Evolutionary conservation across 2,888 invertebrate species (phyloP).

Genomic region (Phragmatobia fuliginosa): DNA sequence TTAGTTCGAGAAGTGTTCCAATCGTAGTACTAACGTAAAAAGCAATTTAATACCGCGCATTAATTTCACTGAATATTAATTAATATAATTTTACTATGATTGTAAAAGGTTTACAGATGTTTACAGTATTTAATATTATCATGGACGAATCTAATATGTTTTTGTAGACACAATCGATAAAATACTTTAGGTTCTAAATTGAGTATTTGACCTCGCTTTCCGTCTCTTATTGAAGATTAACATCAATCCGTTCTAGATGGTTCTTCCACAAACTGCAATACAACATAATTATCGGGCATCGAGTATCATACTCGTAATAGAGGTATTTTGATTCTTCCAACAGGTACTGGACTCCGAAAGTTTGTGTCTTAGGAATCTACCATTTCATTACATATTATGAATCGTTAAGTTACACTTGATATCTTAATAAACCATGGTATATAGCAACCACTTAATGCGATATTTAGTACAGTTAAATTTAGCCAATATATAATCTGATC

Average conservation of each 20-base stretch:
- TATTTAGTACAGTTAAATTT: neutral
- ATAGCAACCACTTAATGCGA: constrained; percentile 20
- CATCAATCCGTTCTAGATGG: neutral
- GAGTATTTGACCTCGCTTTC: neutral
- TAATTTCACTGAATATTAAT: neutral
- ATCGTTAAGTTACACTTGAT: constrained; percentile 10
- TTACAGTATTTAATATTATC: neutral
- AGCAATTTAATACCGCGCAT: neutral
- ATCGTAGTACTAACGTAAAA: neutral
- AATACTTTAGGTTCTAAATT: neutral
- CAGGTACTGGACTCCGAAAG: constrained; percentile 56
- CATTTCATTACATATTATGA: constrained; percentile 5
- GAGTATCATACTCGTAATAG: constrained; percentile 15
- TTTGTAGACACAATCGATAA: neutral
- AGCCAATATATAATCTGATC: constrained; percentile 24
- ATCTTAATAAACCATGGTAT: constrained; percentile 18
- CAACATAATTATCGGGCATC: constrained; percentile 30
- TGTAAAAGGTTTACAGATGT: neutral
- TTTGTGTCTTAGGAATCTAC: constrained; percentile 30
- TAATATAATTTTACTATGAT: neutral
- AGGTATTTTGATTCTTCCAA: constrained; percentile 27
- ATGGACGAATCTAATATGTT: neutral
- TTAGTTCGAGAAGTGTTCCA: neutral
- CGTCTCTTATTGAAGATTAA: neutral
- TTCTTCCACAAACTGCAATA: constrained; percentile 16